These are phyloP conservation scores for Julus scandinavius DNA, from an alignment of 2,888 invertebrate genomes.

Conservation along the genomic window DNA sequence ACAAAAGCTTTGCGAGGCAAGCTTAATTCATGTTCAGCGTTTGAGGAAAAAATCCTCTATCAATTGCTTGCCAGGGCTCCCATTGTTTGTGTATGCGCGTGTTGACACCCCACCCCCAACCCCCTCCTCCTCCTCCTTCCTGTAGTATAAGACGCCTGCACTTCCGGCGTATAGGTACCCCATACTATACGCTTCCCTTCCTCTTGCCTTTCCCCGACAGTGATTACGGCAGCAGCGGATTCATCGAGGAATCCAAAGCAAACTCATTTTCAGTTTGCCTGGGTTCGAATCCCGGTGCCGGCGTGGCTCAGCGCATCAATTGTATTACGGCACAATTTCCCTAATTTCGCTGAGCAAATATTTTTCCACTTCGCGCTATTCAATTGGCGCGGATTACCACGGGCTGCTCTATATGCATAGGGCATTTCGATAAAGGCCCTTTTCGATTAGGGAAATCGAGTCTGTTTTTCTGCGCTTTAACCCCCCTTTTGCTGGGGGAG, in stretches of 20 bases:
- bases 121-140: background rate
- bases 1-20: slow-evolving; percentile 45
- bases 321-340: slow-evolving; percentile 54
- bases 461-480: background rate
- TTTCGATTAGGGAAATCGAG: slow-evolving; percentile 1
- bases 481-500: background rate
- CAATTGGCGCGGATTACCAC: slow-evolving; percentile 16
- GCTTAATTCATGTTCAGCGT: slow-evolving; percentile 45
- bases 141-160: background rate
- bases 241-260: background rate
- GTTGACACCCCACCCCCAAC: background rate
- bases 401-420: background rate
- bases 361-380: slow-evolving; percentile 48
- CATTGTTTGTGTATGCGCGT: slow-evolving; percentile 37
- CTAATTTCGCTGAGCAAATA: slow-evolving; percentile 54
- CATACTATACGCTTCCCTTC: background rate
- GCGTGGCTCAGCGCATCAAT: background rate
- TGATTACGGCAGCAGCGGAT: background rate
- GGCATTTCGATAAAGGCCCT: slow-evolving; percentile 1
- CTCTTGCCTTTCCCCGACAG: background rate
- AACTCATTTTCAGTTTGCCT: background rate
- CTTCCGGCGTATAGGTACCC: background rate
- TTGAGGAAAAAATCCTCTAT: slow-evolving; percentile 40
- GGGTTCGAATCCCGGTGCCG: background rate
- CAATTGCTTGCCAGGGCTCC: slow-evolving; percentile 35